A percentile compares a stretch with the other conserved stretches of the same genome.
Conservation (phyloP, 1,140 invertebrate species). For the Druon quercuslanigerum region DNA sequence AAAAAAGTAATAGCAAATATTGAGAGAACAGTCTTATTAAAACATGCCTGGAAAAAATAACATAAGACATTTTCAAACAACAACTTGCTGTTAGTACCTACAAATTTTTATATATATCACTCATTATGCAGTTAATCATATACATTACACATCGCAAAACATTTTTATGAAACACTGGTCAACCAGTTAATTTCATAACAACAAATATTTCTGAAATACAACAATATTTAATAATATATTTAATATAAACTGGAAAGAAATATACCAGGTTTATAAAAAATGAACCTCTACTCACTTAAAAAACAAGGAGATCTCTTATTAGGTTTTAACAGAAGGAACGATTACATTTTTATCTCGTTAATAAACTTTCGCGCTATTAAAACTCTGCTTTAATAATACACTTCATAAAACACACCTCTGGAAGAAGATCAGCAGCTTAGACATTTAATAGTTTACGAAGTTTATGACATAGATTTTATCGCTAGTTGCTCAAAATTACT, state of each 20-base stretch:
- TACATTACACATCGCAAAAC: background rate
- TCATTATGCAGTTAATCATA: background rate
- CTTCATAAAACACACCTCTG: conserved; percentile 15
- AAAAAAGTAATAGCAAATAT: background rate
- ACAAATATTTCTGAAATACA: background rate
- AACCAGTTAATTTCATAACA: background rate
- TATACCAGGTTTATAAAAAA: background rate
- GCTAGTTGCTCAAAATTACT: conserved; percentile 25
- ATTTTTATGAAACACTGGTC: background rate
- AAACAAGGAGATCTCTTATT: background rate
- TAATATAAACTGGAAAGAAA: background rate
- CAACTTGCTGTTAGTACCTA: conserved; percentile 12
- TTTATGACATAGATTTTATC: conserved; percentile 24
- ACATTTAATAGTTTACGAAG: conserved; percentile 23
- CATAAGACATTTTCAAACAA: background rate
- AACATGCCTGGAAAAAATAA: conserved; percentile 8
- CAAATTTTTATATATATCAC: background rate
- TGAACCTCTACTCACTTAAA: background rate
- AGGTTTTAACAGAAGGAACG: too few species aligned
- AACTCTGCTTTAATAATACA: conserved; percentile 9
- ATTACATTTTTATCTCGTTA: too few species aligned
- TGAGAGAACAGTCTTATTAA: conserved; percentile 4
- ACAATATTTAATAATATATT: background rate
- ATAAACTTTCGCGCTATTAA: too few species aligned
- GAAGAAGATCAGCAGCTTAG: conserved; percentile 20